Evolutionary conservation across 2,797 vertebrate species (phyloP).

Genomic region (Emys orbicularis): DNA sequence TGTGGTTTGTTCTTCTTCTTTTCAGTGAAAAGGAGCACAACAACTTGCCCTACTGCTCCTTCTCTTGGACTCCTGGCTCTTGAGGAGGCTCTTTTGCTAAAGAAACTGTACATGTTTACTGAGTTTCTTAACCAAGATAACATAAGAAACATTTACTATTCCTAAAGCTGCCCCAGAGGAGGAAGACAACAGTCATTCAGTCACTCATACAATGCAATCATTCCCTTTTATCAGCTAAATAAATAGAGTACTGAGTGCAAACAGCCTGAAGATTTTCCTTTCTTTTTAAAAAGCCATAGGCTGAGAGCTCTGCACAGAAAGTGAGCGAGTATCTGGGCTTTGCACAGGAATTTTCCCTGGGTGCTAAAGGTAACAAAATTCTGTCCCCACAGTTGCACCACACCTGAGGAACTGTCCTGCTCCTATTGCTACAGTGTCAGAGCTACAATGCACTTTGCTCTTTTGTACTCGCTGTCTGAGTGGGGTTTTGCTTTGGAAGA

Average conservation of each 20-base stretch:
- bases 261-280: background rate
- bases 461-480: background rate
- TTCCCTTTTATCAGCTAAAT: background rate
- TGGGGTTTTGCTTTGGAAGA: background rate
- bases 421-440: background rate
- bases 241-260: background rate
- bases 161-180: background rate
- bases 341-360: background rate
- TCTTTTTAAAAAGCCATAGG: background rate
- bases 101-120: background rate
- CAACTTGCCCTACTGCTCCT: background rate
- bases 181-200: background rate
- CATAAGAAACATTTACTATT: background rate
- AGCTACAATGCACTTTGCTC: background rate
- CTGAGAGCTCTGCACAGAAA: background rate
- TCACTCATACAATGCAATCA: background rate
- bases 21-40: background rate
- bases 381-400: background rate
- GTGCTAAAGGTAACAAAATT: background rate
- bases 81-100: background rate
- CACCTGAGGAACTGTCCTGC: background rate
- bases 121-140: background rate
- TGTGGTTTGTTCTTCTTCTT: background rate
- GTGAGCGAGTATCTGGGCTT: background rate
- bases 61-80: background rate